Conservation (phyloP, 2,113 vertebrate genomes). For the Phylloscopus trochiloides region DNA sequence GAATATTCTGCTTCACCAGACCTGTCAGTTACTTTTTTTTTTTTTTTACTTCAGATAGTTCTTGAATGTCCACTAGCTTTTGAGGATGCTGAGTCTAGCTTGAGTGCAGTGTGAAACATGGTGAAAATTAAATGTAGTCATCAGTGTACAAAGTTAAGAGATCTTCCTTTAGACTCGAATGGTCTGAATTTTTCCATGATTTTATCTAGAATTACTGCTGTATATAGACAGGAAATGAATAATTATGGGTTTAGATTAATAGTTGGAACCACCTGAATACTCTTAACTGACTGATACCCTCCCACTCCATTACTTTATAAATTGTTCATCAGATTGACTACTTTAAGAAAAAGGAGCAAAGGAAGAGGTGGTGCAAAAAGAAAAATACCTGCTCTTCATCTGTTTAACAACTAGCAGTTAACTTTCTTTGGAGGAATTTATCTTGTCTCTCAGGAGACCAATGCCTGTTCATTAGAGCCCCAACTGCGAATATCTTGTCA, state of each 20-base stretch:
- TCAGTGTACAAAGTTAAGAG: not conserved
- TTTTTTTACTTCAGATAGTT: not conserved
- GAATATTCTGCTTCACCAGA: not conserved
- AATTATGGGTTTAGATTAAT: not conserved
- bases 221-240: not conserved
- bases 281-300: not conserved
- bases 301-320: not conserved
- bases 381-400: not conserved
- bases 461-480: not conserved
- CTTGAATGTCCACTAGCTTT: not conserved
- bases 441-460: not conserved
- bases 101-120: not conserved
- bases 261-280: not conserved
- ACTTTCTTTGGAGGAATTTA: not conserved
- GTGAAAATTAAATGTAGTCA: not conserved
- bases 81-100: not conserved
- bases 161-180: not conserved
- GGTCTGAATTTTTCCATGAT: not conserved
- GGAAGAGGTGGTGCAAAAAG: not conserved
- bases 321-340: not conserved
- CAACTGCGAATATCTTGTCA: not conserved
- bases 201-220: not conserved
- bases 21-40: not conserved
- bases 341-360: not conserved
- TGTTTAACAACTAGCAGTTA: not conserved